These are phyloP conservation scores for Drosophila recens DNA, from an alignment of 2,888 invertebrate genomes.

Conservation along the genomic window DNA sequence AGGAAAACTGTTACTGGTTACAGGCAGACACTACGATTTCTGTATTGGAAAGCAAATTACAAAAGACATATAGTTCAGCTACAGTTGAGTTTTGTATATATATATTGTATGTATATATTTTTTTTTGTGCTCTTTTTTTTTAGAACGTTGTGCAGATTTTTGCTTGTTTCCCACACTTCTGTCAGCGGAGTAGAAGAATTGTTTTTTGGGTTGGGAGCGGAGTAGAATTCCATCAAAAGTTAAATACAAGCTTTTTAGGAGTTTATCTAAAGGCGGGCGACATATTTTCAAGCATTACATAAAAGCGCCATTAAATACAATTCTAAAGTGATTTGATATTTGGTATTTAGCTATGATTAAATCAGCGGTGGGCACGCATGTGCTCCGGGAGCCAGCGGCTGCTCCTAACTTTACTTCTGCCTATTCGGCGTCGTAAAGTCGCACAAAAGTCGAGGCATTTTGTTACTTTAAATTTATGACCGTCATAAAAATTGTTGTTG, in stretches of 20 bases:
- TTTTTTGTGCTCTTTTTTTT: slow-evolving; percentile 38
- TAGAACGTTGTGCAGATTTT: slow-evolving; percentile 48
- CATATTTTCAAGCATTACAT: slow-evolving; percentile 68
- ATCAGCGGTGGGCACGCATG: neutral
- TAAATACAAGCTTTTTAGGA: slow-evolving; percentile 47
- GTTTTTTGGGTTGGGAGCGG: neutral
- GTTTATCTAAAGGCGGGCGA: slow-evolving; percentile 59
- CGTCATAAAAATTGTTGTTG: too few relatives aligned
- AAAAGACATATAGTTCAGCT: slow-evolving; percentile 44
- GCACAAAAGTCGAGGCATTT: too few relatives aligned
- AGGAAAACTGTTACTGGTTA: slow-evolving; percentile 49
- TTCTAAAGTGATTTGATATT: slow-evolving; percentile 44
- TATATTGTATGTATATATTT: neutral
- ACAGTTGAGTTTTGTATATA: slow-evolving; percentile 10
- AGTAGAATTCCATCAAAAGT: slow-evolving; percentile 24
- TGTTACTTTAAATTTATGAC: too few relatives aligned
- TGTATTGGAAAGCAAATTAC: slow-evolving; percentile 58
- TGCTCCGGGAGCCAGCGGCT: too few relatives aligned
- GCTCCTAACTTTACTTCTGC: too few relatives aligned
- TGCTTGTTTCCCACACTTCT: slow-evolving; percentile 11
- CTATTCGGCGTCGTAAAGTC: too few relatives aligned
- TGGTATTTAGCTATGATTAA: slow-evolving; percentile 45
- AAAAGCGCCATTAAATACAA: slow-evolving; percentile 62
- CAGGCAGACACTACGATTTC: slow-evolving; percentile 65
- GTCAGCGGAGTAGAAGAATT: slow-evolving; percentile 21